phyloP scores from a whole-genome alignment of 2,888 invertebrate genomes.

The Eristalis arbustorum region DNA sequence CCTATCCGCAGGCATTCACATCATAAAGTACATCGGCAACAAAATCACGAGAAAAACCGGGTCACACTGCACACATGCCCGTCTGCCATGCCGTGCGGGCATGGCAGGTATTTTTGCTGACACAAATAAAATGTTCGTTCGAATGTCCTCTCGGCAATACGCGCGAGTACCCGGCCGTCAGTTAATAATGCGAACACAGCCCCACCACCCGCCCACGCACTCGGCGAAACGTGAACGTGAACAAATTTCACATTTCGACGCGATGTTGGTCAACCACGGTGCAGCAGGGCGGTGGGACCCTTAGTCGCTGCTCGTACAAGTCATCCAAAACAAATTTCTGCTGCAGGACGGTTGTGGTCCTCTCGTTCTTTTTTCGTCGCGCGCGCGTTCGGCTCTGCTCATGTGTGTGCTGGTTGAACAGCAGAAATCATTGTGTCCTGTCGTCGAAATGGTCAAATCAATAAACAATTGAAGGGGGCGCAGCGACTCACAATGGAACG shows the following conservation, averaged over 20 bases:
- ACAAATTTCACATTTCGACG: constrained; percentile 32
- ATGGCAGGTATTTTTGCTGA: constrained; percentile 41
- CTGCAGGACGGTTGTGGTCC: neutral
- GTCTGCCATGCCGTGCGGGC: neutral
- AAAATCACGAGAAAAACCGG: neutral
- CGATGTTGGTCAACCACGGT: constrained; percentile 46
- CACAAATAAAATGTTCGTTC: constrained; percentile 50
- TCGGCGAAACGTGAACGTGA: constrained; percentile 19
- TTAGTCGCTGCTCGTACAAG: constrained; percentile 5
- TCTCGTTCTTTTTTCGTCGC: neutral
- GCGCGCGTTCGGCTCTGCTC: too few relatives aligned
- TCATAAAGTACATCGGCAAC: neutral
- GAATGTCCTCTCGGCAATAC: constrained; percentile 37
- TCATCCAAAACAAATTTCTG: constrained; percentile 67
- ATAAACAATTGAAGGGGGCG: constrained; percentile 60
- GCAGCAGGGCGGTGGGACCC: neutral
- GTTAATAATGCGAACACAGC: constrained; percentile 18
- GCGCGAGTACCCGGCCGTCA: constrained; percentile 38
- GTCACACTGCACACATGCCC: neutral
- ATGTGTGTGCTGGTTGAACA: constrained; percentile 17
- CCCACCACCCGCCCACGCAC: constrained; percentile 34
- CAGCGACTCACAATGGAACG: constrained; percentile 19
- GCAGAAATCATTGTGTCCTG: constrained; percentile 61
- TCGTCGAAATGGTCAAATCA: constrained; percentile 64
- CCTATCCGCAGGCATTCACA: neutral